Percentiles rank a stretch among this genome's conserved stretches.
Conservation (phyloP, 2,797 vertebrate species). For the Pangasius krempfi region DNA sequence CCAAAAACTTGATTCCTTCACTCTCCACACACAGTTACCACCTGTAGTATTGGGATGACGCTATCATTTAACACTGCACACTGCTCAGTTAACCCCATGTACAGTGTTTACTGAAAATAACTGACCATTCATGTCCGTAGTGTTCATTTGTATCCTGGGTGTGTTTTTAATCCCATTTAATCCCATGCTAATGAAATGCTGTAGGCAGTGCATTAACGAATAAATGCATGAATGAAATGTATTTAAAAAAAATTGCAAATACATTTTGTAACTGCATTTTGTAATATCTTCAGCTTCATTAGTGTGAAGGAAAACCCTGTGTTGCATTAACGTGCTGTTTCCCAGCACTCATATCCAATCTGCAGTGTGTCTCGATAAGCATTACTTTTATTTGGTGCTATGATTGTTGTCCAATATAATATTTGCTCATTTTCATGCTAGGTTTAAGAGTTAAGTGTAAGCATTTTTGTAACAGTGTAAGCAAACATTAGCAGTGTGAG, state of each 20-base stretch:
- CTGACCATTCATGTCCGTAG: background rate
- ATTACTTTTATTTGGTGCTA: too few relatives aligned
- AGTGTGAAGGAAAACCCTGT: background rate
- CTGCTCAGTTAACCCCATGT: too few relatives aligned
- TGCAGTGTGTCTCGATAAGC: background rate
- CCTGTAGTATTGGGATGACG: background rate
- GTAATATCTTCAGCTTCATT: background rate
- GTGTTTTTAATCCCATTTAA: too few relatives aligned
- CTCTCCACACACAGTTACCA: background rate
- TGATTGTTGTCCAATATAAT: background rate
- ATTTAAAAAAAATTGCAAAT: background rate
- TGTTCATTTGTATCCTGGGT: background rate
- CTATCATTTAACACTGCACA: background rate
- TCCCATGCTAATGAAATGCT: too few relatives aligned
- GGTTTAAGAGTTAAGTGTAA: background rate
- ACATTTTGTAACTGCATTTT: background rate
- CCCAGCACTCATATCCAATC: too few relatives aligned
- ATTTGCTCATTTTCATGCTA: background rate
- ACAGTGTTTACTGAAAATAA: background rate
- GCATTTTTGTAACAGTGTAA: too few relatives aligned
- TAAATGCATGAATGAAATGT: background rate
- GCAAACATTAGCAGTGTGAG: background rate
- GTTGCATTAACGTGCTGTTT: background rate
- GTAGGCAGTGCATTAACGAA: background rate
- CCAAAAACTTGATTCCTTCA: background rate